phyloP scores from a whole-genome alignment of 2,888 invertebrate genomes.

The Leistus spinibarbis region DNA sequence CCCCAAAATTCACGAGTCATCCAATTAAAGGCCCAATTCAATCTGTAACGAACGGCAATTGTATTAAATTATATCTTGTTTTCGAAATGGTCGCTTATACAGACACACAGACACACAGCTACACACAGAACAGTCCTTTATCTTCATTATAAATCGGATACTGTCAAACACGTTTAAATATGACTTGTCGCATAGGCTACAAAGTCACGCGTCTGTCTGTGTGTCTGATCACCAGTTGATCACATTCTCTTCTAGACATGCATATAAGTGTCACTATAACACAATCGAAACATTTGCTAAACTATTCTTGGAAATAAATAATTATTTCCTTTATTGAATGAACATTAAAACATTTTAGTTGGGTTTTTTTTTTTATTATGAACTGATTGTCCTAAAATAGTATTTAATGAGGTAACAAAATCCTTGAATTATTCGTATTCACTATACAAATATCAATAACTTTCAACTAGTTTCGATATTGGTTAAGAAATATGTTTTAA shows the following conservation, averaged over 20 bases:
- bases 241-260: background rate
- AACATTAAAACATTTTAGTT: too few species aligned
- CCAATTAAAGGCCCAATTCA: conserved; percentile 35
- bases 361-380: too few species aligned
- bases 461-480: too few species aligned
- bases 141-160: conserved; percentile 29
- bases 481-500: too few species aligned
- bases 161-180: conserved; percentile 23
- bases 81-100: conserved; percentile 16
- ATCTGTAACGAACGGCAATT: conserved; percentile 29
- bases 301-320: too few species aligned
- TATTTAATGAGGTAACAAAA: too few species aligned
- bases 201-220: background rate
- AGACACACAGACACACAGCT: background rate
- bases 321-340: too few species aligned
- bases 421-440: too few species aligned
- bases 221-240: background rate
- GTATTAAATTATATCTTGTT: conserved; percentile 38
- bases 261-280: background rate
- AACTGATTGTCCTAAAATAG: too few species aligned
- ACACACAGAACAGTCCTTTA: conserved; percentile 11
- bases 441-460: too few species aligned
- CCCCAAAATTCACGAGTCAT: conserved; percentile 27
- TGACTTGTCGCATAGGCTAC: background rate
- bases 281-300: background rate